These are phyloP conservation scores for Molossus alvarezi DNA, from an alignment of 2,797 vertebrate genomes.

Conservation along the genomic window DNA sequence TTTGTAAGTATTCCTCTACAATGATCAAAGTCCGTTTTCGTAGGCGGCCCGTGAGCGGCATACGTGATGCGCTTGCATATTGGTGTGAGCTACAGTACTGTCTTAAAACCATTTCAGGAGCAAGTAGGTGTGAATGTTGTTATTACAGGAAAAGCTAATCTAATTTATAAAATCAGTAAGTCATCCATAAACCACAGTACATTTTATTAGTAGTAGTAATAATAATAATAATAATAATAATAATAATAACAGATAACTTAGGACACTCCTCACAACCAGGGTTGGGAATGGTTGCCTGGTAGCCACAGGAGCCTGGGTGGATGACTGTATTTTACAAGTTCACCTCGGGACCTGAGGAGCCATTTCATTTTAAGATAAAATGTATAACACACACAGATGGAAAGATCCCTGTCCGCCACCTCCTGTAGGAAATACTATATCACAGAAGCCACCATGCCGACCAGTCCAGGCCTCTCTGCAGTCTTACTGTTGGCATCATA, in stretches of 20 bases:
- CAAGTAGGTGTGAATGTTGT: neutral
- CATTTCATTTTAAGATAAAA: constrained; percentile 17
- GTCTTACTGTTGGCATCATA: neutral
- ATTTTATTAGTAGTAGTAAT: neutral
- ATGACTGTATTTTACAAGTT: neutral
- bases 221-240: neutral
- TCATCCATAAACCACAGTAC: neutral
- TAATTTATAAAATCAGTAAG: neutral
- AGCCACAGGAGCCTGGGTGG: neutral
- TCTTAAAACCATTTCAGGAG: constrained; percentile 5
- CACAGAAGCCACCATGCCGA: neutral
- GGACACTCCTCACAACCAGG: neutral
- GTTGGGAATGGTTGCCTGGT: neutral
- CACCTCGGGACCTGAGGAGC: neutral
- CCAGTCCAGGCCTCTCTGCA: neutral
- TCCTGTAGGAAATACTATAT: neutral
- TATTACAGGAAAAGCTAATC: neutral
- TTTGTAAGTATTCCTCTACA: neutral
- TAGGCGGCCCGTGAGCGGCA: neutral
- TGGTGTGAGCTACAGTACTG: neutral
- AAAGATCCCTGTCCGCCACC: neutral
- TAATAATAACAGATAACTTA: neutral
- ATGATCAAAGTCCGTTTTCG: neutral
- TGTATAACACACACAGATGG: fast-evolving
- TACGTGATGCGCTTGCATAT: neutral